phyloP scores from a whole-genome alignment of 2,888 invertebrate genomes.

The Choristoneura rosaceana region DNA sequence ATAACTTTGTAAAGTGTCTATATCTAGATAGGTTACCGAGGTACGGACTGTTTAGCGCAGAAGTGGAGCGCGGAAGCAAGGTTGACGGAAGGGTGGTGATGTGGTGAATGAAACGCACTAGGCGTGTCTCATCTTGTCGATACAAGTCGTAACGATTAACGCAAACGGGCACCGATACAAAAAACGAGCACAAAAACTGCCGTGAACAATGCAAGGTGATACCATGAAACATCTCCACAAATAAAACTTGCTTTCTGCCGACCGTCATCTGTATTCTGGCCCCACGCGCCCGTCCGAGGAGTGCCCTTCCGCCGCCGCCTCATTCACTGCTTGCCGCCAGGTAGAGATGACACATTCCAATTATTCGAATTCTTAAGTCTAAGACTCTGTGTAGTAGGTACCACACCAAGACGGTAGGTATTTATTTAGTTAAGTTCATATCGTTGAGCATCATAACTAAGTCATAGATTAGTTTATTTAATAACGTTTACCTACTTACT shows the following conservation, averaged over 20 bases:
- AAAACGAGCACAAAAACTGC: conserved; percentile 59
- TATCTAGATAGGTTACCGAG: too few relatives aligned
- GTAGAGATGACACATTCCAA: conserved; percentile 9
- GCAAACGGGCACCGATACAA: conserved; percentile 52
- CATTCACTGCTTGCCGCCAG: neutral
- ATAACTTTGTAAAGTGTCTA: too few relatives aligned
- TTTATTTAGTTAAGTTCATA: too few relatives aligned
- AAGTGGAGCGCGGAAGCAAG: conserved; percentile 15
- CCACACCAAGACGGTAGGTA: too few relatives aligned
- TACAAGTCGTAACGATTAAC: conserved; percentile 71
- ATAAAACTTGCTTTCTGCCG: conserved; percentile 57
- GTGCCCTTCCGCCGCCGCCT: neutral
- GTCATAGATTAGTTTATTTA: too few relatives aligned
- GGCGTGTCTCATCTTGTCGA: conserved; percentile 74
- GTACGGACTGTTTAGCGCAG: too few relatives aligned
- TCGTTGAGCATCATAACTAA: too few relatives aligned
- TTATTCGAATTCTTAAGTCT: neutral
- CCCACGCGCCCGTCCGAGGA: neutral
- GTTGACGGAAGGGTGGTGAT: conserved; percentile 2
- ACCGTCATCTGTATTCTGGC: neutral
- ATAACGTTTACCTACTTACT: too few relatives aligned
- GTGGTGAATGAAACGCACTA: conserved; percentile 48
- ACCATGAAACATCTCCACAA: conserved; percentile 73
- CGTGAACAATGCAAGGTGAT: conserved; percentile 66
- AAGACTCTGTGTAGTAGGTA: too few relatives aligned